A percentile compares a stretch with the other conserved stretches of the same genome.
phyloP scores from a whole-genome alignment of 2,888 invertebrate genomes.

The Lampropteryx suffumata region DNA sequence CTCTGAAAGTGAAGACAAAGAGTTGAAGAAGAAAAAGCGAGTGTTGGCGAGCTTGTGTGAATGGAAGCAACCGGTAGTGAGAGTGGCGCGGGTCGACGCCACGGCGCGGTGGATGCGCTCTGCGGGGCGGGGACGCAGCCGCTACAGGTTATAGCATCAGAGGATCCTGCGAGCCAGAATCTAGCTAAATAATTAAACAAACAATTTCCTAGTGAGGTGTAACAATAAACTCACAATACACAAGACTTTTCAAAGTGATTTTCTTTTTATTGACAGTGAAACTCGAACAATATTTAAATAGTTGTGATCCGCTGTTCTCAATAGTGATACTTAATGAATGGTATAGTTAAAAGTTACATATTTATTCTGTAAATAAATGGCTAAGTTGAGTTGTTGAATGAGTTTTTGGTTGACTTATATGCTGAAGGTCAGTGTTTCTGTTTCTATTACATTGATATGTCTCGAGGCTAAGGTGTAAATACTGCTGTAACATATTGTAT shows the following conservation, averaged over 20 bases:
- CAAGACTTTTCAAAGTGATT: slow-evolving; percentile 14
- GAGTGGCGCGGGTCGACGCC: slow-evolving; percentile 84
- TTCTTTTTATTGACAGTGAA: slow-evolving; percentile 2
- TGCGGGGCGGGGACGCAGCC: slow-evolving; percentile 46
- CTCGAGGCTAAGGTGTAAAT: slow-evolving; percentile 43
- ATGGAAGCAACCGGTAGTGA: slow-evolving; percentile 85
- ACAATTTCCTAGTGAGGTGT: slow-evolving; percentile 17
- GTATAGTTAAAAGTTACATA: slow-evolving; percentile 27
- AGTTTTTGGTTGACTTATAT: slow-evolving; percentile 14
- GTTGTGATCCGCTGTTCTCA: slow-evolving; percentile 35
- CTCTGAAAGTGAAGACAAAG: slow-evolving; percentile 50
- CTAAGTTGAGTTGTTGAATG: slow-evolving; percentile 20
- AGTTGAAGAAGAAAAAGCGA: slow-evolving; percentile 57
- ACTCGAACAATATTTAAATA: slow-evolving; percentile 23
- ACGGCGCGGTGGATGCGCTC: slow-evolving; percentile 63
- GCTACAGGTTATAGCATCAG: slow-evolving; percentile 54
- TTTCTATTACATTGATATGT: slow-evolving; percentile 38
- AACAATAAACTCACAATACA: slow-evolving; percentile 14
- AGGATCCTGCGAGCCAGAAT: slow-evolving; percentile 22
- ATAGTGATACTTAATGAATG: slow-evolving; percentile 20
- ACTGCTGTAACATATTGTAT: slow-evolving; percentile 46
- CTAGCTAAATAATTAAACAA: slow-evolving; percentile 7
- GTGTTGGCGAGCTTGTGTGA: slow-evolving; percentile 54
- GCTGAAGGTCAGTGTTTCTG: slow-evolving; percentile 47
- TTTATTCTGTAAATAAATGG: slow-evolving; percentile 32